Conservation (phyloP, 2,797 vertebrate species). For the Tachyglossus aculeatus region DNA sequence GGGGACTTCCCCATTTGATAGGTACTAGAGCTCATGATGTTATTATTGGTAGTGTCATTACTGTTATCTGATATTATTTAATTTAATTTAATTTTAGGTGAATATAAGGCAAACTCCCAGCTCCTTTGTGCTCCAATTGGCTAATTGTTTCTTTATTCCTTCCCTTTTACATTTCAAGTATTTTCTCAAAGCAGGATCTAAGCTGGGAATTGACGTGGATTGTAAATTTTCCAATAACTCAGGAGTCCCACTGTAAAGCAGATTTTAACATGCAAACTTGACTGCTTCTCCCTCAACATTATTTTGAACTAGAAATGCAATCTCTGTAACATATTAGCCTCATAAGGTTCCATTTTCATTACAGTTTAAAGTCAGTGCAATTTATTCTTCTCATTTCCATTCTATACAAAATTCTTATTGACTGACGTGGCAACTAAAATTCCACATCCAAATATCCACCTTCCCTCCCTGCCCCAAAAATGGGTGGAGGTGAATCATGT, state of each 20-base stretch:
- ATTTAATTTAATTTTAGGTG: no score
- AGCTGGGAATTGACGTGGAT: conserved; percentile 39
- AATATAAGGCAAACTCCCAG: background rate
- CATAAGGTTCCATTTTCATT: background rate
- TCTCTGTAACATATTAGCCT: conserved; percentile 26
- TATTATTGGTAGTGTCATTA: no score
- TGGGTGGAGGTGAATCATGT: no score
- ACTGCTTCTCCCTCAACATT: background rate
- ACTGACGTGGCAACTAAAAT: background rate
- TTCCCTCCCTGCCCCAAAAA: background rate
- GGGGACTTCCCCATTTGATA: no score
- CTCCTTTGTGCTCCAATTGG: conserved; percentile 2
- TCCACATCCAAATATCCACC: background rate
- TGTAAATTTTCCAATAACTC: conserved; percentile 24
- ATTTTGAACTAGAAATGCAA: background rate
- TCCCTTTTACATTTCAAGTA: conserved; percentile 29
- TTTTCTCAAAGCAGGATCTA: conserved; percentile 39
- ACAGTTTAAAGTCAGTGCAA: conserved; percentile 6
- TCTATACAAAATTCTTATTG: background rate
- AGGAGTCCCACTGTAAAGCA: conserved; percentile 3
- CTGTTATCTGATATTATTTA: no score
- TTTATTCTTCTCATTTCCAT: conserved; percentile 4
- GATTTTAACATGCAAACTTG: background rate
- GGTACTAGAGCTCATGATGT: no score
- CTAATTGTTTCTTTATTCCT: conserved; percentile 11